Conservation (phyloP, 2,888 invertebrate genomes). For the Frankliniella fusca region DNA sequence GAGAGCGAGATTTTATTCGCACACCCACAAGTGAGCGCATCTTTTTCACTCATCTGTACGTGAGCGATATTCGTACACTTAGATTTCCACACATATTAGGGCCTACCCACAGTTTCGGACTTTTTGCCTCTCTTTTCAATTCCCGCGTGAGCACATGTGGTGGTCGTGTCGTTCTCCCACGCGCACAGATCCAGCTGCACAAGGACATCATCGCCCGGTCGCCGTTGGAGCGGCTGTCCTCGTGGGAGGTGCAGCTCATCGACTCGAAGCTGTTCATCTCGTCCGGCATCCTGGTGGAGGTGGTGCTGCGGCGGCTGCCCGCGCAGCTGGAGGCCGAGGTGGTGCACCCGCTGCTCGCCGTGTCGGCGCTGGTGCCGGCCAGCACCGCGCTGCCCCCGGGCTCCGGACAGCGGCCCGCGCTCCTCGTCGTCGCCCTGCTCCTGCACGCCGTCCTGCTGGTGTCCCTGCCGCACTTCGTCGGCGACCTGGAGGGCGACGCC, state of each 20-base stretch:
- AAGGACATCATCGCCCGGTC: neutral
- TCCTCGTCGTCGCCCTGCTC: neutral
- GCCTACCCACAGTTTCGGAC: too few relatives aligned
- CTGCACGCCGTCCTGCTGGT: neutral
- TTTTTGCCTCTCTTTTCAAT: too few relatives aligned
- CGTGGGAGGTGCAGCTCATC: neutral
- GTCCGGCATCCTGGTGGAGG: neutral
- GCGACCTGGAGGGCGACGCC: neutral
- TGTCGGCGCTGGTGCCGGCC: neutral
- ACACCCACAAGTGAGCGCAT: too few relatives aligned
- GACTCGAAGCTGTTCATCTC: neutral
- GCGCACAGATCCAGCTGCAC: too few relatives aligned
- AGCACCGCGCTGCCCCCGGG: neutral
- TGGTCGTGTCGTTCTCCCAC: too few relatives aligned
- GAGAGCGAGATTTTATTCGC: too few relatives aligned
- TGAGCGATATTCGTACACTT: too few relatives aligned
- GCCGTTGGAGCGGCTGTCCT: neutral
- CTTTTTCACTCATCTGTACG: too few relatives aligned
- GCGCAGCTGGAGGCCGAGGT: constrained; percentile 7
- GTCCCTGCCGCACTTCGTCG: neutral
- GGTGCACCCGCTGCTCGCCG: neutral
- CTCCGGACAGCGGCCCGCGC: neutral
- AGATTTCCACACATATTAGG: too few relatives aligned
- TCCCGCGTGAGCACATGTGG: too few relatives aligned
- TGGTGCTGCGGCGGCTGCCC: neutral